These are phyloP conservation scores for Ptilonorhynchus violaceus DNA, from an alignment of 2,113 vertebrate species.

Conservation along the genomic window DNA sequence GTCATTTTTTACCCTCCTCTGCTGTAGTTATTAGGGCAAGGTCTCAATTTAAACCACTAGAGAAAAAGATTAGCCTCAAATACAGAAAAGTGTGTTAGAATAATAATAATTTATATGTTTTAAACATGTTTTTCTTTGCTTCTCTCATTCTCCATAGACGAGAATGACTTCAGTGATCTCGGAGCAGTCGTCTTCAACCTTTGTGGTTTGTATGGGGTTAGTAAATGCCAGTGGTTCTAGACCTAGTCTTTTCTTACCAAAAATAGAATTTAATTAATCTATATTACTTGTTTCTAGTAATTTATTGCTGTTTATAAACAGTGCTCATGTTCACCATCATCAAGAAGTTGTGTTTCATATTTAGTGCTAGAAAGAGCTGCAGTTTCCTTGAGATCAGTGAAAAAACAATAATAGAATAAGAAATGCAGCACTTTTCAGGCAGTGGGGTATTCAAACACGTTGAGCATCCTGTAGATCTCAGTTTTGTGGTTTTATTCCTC, in stretches of 20 bases:
- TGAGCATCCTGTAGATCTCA: background rate
- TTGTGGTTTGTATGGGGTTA: background rate
- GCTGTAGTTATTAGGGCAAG: background rate
- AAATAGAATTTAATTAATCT: background rate
- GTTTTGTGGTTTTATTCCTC: background rate
- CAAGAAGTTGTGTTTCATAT: background rate
- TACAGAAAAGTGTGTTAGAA: background rate
- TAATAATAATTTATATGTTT: background rate
- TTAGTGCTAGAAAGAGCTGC: background rate
- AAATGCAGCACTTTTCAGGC: background rate
- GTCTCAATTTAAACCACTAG: background rate
- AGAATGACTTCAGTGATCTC: background rate
- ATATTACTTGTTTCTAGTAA: background rate
- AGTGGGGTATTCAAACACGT: background rate
- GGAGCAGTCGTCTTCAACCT: background rate
- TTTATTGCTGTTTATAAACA: background rate
- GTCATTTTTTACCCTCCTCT: background rate
- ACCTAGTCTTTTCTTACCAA: background rate
- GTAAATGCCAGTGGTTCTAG: background rate
- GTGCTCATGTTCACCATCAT: fast-evolving
- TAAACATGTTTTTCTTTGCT: background rate
- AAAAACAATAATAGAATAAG: background rate
- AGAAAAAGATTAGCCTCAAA: background rate
- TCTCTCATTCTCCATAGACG: fast-evolving
- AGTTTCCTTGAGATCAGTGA: background rate